Conservation (phyloP, 2,888 invertebrate genomes). For the Oasisia sp. region DNA sequence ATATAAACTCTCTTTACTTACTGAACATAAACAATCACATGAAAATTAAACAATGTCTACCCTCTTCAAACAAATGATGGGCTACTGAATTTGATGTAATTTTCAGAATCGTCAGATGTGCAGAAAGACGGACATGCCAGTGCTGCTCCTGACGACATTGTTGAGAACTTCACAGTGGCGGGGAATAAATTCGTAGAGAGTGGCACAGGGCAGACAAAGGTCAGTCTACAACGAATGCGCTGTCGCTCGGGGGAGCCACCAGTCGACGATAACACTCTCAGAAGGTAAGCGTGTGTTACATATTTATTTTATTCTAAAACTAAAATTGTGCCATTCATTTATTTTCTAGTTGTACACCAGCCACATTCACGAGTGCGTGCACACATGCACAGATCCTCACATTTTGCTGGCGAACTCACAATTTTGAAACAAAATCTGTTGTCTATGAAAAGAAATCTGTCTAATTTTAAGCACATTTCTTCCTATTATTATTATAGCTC, state of each 20-base stretch:
- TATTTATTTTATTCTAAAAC: neutral
- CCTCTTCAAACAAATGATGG: neutral
- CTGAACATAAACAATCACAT: neutral
- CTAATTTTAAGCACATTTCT: too few species aligned
- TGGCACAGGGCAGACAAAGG: neutral
- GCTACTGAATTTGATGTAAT: neutral
- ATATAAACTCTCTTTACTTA: too few species aligned
- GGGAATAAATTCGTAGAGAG: neutral
- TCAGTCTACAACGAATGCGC: conserved; percentile 18
- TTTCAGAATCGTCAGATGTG: neutral
- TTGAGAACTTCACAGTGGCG: neutral
- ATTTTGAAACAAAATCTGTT: too few species aligned
- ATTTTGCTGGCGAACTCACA: too few species aligned
- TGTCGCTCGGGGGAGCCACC: conserved; percentile 27
- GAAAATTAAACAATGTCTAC: neutral
- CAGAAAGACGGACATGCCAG: neutral
- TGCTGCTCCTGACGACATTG: neutral
- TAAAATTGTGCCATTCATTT: too few species aligned
- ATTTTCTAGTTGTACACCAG: too few species aligned
- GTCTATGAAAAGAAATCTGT: too few species aligned
- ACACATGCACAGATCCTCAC: too few species aligned
- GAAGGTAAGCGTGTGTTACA: conserved; percentile 23
- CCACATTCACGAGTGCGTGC: too few species aligned
- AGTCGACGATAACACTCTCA: conserved; percentile 29
- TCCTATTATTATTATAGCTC: too few species aligned